Percentiles rank a stretch among this genome's conserved stretches.
phyloP scores from a whole-genome alignment of 2,888 invertebrate genomes.

The Platycnemis pennipes region DNA sequence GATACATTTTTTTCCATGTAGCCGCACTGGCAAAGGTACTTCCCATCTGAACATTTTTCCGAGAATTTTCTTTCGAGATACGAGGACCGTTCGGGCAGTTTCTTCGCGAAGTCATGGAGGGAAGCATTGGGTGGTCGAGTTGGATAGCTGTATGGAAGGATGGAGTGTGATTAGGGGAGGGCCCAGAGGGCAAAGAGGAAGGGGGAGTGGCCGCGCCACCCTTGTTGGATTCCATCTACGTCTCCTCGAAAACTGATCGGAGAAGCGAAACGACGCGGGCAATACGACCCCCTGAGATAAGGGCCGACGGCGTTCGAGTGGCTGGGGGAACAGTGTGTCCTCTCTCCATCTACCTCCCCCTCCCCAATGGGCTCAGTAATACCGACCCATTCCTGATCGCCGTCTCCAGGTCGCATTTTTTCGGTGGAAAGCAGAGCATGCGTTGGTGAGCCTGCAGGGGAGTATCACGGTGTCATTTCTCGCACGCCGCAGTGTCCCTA shows the following conservation, averaged over 20 bases:
- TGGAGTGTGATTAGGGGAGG: background rate
- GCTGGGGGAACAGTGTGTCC: too few relatives aligned
- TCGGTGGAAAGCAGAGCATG: too few relatives aligned
- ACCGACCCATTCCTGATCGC: too few relatives aligned
- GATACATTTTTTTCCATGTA: background rate
- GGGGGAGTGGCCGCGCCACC: background rate
- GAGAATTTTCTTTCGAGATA: background rate
- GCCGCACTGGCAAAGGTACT: background rate
- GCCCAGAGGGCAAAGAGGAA: too few relatives aligned
- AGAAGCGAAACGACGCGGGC: background rate
- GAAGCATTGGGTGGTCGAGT: background rate
- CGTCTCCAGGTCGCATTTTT: too few relatives aligned
- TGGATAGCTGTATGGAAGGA: background rate
- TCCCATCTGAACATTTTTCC: background rate
- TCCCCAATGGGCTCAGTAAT: too few relatives aligned
- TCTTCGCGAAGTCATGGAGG: background rate
- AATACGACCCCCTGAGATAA: background rate
- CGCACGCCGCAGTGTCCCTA: background rate
- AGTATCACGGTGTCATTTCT: background rate
- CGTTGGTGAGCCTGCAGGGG: background rate
- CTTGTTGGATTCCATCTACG: background rate
- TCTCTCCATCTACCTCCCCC: too few relatives aligned
- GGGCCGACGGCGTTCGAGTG: background rate
- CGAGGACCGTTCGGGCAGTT: background rate
- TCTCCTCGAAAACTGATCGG: background rate